Percentiles rank a stretch among this genome's conserved stretches.
Evolutionary conservation across 2,888 invertebrate species (phyloP).

Genomic region (Hylaea fasciaria): DNA sequence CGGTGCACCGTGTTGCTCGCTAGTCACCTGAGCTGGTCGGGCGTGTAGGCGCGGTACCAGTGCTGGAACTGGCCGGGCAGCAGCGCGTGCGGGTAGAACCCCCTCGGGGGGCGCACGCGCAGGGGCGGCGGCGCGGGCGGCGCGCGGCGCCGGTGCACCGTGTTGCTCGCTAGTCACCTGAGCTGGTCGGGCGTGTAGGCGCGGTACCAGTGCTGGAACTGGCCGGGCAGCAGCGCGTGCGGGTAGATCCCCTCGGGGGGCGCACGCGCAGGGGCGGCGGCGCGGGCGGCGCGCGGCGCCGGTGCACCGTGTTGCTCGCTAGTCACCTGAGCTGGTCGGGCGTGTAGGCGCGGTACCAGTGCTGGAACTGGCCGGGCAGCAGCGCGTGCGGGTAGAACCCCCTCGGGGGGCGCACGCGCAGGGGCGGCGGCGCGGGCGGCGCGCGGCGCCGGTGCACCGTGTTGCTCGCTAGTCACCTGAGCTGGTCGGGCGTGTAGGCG

Average conservation of each 20-base stretch:
- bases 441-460: constrained; percentile 88
- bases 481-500: constrained; percentile 91
- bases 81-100: constrained; percentile 95
- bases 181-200: constrained; percentile 91
- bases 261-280: constrained; percentile 58
- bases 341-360: constrained; percentile 92
- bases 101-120: constrained; percentile 78
- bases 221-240: constrained; percentile 97
- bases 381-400: constrained; percentile 95
- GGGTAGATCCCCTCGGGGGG: constrained; percentile 90
- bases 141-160: constrained; percentile 87
- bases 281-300: constrained; percentile 60
- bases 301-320: constrained; percentile 94
- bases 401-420: constrained; percentile 77
- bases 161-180: constrained; percentile 94
- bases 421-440: constrained; percentile 42
- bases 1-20: constrained; percentile 93
- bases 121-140: constrained; percentile 43
- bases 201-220: constrained; percentile 95
- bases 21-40: constrained; percentile 88
- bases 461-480: constrained; percentile 87
- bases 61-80: constrained; percentile 99
- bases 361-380: constrained; percentile 98
- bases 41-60: constrained; percentile 90
- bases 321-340: constrained; percentile 92